phyloP scores from a whole-genome alignment of 2,888 invertebrate species.

The Scaptomyza tumidula region DNA sequence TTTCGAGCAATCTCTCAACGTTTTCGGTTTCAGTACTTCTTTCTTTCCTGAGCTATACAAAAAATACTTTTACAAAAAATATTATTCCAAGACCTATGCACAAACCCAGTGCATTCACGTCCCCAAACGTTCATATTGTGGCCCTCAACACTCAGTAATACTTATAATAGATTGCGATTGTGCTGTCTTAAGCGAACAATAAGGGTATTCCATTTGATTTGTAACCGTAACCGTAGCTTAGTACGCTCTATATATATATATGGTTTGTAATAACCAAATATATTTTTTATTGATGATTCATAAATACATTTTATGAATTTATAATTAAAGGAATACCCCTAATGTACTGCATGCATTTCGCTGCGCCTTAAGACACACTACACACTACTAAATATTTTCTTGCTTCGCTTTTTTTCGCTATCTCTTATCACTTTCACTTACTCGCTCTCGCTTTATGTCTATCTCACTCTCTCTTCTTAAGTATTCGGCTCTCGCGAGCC shows the following conservation, averaged over 20 bases:
- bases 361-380: slow-evolving; percentile 8
- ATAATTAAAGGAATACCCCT: slow-evolving; percentile 21
- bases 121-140: slow-evolving; percentile 9
- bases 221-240: too few species aligned
- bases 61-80: not conserved
- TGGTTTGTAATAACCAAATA: too few species aligned
- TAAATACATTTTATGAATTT: too few species aligned
- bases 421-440: slow-evolving; percentile 10
- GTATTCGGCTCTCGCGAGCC: slow-evolving; percentile 5
- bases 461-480: not conserved
- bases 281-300: too few species aligned
- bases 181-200: slow-evolving; percentile 1
- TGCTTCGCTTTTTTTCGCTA: slow-evolving; percentile 30
- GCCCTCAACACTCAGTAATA: not conserved
- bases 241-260: too few species aligned
- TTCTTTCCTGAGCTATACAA: slow-evolving; percentile 1
- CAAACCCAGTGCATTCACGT: slow-evolving; percentile 10
- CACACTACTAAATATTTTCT: slow-evolving; percentile 2
- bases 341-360: slow-evolving; percentile 39
- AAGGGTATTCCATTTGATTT: slow-evolving; percentile 15
- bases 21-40: not conserved
- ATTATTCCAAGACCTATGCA: not conserved
- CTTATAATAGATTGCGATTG: not conserved
- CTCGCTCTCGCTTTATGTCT: not conserved
- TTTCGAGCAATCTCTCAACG: slow-evolving; percentile 3